phyloP scores from a whole-genome alignment of 2,797 vertebrate species.

The Lagodon rhomboides region DNA sequence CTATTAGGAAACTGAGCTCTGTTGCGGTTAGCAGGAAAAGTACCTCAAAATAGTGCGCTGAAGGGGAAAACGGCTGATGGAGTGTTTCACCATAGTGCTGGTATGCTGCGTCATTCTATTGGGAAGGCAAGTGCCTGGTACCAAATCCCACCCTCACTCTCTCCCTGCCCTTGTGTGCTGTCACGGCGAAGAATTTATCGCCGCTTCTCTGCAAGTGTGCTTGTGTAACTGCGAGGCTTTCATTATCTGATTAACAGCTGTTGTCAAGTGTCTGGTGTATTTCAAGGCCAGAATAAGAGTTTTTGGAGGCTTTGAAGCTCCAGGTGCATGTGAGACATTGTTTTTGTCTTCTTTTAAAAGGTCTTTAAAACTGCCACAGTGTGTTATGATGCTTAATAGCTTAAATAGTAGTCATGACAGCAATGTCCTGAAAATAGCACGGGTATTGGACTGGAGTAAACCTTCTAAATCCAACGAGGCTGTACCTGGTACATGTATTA shows the following conservation, averaged over 20 bases:
- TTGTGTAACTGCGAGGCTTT: constrained; percentile 79
- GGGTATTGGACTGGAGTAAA: constrained; percentile 28
- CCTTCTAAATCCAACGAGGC: constrained; percentile 35
- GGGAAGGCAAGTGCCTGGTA: constrained; percentile 84
- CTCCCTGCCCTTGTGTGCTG: constrained; percentile 71
- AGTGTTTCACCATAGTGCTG: constrained; percentile 71
- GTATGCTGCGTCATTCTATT: constrained; percentile 74
- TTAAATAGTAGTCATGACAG: constrained; percentile 39
- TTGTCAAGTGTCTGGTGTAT: constrained; percentile 82
- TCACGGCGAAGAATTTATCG: constrained; percentile 81
- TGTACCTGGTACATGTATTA: constrained; percentile 57
- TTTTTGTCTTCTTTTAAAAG: constrained; percentile 65
- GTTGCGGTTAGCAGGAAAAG: constrained; percentile 39
- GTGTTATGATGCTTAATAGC: constrained; percentile 52
- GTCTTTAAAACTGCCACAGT: constrained; percentile 64
- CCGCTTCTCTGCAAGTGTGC: constrained; percentile 74
- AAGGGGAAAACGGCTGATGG: constrained; percentile 66
- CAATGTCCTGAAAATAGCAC: constrained; percentile 27
- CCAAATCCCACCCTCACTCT: constrained; percentile 75
- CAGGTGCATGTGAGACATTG: constrained; percentile 77
- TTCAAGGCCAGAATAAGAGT: constrained; percentile 77
- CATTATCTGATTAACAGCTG: constrained; percentile 85
- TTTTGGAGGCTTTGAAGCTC: constrained; percentile 75
- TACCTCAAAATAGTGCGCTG: constrained; percentile 49
- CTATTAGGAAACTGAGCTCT: constrained; percentile 60